Conservation (phyloP, 2,888 invertebrate species). For the Eilema griseolum region DNA sequence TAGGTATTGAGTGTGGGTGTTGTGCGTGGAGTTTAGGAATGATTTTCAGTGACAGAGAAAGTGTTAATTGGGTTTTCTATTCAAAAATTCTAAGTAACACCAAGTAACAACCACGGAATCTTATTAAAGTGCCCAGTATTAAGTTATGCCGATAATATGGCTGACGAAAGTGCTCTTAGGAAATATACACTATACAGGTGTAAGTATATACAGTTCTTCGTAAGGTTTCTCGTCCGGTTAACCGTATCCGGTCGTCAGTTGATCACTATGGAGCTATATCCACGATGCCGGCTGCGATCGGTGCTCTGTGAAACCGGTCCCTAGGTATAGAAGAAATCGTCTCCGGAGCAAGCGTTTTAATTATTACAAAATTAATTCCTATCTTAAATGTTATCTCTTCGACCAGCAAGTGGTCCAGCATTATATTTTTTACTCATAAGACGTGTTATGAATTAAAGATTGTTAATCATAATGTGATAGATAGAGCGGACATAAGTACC, state of each 20-base stretch:
- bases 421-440: conserved; percentile 1
- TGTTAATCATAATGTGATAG: not conserved
- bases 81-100: no score
- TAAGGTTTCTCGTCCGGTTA: not conserved
- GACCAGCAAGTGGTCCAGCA: not conserved
- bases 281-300: not conserved
- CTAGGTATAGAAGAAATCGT: not conserved
- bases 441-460: not conserved
- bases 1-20: not conserved
- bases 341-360: not conserved
- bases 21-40: not conserved
- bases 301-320: not conserved
- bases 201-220: no score
- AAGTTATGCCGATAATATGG: no score
- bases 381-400: not conserved
- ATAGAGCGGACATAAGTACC: not conserved
- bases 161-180: no score
- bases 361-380: conserved; percentile 4
- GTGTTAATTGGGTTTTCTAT: no score
- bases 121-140: no score
- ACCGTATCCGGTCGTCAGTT: not conserved
- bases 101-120: no score
- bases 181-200: no score
- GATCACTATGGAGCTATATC: not conserved
- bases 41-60: not conserved